Base-by-base conservation (phyloP, 2,888 invertebrate species). In the Tetropium fuscum region DNA sequence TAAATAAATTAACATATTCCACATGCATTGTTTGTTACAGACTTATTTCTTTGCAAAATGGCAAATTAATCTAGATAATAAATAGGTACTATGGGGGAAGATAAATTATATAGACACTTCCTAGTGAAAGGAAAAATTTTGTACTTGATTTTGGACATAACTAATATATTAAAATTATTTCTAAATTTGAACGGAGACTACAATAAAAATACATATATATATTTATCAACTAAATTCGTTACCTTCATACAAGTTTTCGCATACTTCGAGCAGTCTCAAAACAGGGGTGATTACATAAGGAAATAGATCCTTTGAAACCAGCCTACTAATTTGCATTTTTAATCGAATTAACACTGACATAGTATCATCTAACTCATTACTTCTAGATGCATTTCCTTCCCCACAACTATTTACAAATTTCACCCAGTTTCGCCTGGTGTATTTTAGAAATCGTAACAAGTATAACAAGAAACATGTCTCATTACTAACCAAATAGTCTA, bases 281-380 rank as follows among this genome's bases (percentile, higher is more conserved):
- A 95, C 92, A 34, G 95, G 95, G 73, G 90, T 92, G 74, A 95
- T 95, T 80, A 95, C 95, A 80, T 95, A 95, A 0, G 95, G 94
- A 80, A 94, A 95, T 45, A 94, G 81, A 68, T 92, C 89, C 74
- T 90, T 90, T 0, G 92, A 90, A 4, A 95, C 94, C 69, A 95
- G 83, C 74, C 93, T 86, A 70, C 91, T 91, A 66, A 95, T 93
- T 74, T 94, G 91, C 70, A 91, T 84, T 68, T 93, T 86, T 57
- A 95, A 83, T 51, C 92, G 84, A 74, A 92, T 93, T 22, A 95
- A 82, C 47, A 94, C 92, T 60, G 90, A 87, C 93, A 95, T 94
- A 0, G 92, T 92, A 75, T 92, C 90, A 73, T 93, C 92, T 41
- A 94, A 82, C 43, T 87, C 88, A 69, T 86, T 83, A 20, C 72